Percentiles rank a stretch among this genome's conserved stretches.
These are phyloP conservation scores for Nomada ruficornis DNA, from an alignment of 2,888 invertebrate species.

Conservation along the genomic window DNA sequence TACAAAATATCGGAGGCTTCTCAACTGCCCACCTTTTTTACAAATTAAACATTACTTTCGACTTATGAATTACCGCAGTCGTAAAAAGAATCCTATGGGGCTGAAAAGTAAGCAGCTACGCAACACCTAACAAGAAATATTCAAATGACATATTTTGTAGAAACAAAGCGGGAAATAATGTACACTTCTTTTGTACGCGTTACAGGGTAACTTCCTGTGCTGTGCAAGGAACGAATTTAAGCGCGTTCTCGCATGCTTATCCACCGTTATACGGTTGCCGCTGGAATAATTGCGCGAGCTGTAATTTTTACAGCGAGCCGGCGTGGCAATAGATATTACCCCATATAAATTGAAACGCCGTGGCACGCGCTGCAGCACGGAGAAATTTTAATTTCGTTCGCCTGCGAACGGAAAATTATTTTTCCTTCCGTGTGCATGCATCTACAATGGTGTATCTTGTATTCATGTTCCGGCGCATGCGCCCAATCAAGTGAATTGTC, in stretches of 20 bases:
- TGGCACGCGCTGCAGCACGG: background rate
- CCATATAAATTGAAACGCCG: conserved; percentile 29
- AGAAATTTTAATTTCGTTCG: conserved; percentile 39
- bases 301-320: conserved; percentile 44
- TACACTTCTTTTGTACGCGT: background rate
- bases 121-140: background rate
- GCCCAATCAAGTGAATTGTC: conserved; percentile 4
- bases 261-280: conserved; percentile 41
- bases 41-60: too few species aligned
- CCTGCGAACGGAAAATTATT: conserved; percentile 18
- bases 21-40: too few species aligned
- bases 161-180: background rate
- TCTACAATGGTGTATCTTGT: too few species aligned
- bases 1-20: too few species aligned
- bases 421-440: background rate
- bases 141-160: background rate
- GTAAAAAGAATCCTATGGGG: too few species aligned
- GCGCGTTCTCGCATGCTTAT: conserved; percentile 50
- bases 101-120: too few species aligned
- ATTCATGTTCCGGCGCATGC: background rate
- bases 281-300: conserved; percentile 45
- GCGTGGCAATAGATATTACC: conserved; percentile 41
- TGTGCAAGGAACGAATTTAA: conserved; percentile 30
- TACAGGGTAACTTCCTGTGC: background rate
- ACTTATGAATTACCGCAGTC: too few species aligned